Base-by-base conservation (phyloP, 2,888 invertebrate genomes). In the Habroteleia sp. region DNA sequence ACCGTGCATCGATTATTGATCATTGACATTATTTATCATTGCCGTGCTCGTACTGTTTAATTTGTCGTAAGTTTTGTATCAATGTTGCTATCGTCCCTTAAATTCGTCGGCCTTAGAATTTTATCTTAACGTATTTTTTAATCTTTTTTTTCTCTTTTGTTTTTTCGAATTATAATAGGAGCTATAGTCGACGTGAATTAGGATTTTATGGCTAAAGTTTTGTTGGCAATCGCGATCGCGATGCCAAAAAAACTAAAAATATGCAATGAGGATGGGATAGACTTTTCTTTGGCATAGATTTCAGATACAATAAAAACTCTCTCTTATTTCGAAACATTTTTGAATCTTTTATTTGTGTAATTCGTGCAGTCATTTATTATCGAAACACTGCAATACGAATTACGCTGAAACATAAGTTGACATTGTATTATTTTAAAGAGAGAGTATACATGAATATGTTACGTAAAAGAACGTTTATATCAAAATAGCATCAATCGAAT, bases 11-110 rank as follows among this genome's bases (percentile, higher is more conserved):
- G 78, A 75, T 75, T 78, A 79, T 79, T 79, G 75, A 81, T 81
- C 79, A 78, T 81, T 79, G 77, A 66, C 68, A 72, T 68, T 74
- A 76, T 74, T 77, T 78, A 73, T 74, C 76, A 81, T 83, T 85
- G 83, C 80, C 85, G 84, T 86, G 84, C 83, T 86, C 84, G 84
- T 85, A 83, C 81, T 85, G 84, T 84, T 82, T 85, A 82, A 83
- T 79, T 83, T 82, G 80, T 84, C 81, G 83, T 77, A 82, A 81
- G 78, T 83, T 82, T 81, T 81, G 79, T 80, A 72, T 83, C 76
- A 80, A 77, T 84, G 83, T 84, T 83, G 83, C 83, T 80, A 81
- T 82, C 83, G 80, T 83, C 79, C 81, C 78, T 76, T 81, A 79
- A 77, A 80, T 77, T 81, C 74, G 77, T 79, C 60, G 68, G 73